Conservation (phyloP, 1,140 invertebrate genomes). For the Aphaenogaster rudis region DNA sequence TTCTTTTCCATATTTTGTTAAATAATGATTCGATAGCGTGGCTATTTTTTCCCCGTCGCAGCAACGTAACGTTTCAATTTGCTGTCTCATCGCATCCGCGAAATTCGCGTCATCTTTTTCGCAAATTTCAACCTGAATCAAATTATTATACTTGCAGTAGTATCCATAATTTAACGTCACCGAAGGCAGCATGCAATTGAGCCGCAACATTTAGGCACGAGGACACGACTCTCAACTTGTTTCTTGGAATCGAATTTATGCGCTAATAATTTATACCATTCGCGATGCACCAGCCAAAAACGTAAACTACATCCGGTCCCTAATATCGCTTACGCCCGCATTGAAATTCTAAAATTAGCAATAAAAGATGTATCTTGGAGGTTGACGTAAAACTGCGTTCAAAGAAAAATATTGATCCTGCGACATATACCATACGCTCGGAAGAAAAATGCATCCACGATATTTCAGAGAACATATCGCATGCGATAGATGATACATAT, state of each 20-base stretch:
- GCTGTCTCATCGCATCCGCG: neutral
- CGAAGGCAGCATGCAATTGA: constrained; percentile 15
- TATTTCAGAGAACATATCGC: neutral
- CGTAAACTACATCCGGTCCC: constrained; percentile 18
- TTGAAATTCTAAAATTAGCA: constrained; percentile 56
- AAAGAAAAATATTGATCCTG: neutral
- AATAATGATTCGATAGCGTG: neutral
- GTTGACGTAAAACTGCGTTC: neutral
- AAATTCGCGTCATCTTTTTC: neutral
- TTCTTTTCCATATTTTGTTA: neutral
- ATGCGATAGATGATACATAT: neutral
- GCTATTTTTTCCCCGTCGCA: neutral
- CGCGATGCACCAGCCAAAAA: constrained; percentile 9
- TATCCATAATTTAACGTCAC: constrained; percentile 34
- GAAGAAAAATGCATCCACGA: neutral
- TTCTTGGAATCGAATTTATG: constrained; percentile 57
- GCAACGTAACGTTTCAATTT: neutral
- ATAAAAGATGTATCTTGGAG: neutral
- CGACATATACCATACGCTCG: neutral
- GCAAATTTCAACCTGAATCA: neutral
- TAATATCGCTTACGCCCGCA: constrained; percentile 30
- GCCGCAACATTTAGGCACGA: neutral
- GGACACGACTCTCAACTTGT: constrained; percentile 10
- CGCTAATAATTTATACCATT: constrained; percentile 38
- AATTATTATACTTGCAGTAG: constrained; percentile 26